A percentile compares a stretch with the other conserved stretches of the same genome.
phyloP scores from a whole-genome alignment of 2,797 vertebrate species.

The Sarcoramphus papa region DNA sequence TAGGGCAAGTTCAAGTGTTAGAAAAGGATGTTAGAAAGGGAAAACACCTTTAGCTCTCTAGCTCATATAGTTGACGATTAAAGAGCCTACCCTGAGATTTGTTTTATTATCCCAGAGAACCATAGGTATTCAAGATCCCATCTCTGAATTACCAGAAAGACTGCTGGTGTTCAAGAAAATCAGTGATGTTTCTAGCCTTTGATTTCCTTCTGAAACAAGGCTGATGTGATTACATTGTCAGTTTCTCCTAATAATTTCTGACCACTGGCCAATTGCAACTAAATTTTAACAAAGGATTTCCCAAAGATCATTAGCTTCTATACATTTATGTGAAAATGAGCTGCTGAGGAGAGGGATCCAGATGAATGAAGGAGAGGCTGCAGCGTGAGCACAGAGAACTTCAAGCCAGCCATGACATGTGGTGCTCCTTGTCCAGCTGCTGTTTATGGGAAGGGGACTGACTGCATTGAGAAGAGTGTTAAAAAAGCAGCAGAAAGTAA shows the following conservation, averaged over 20 bases:
- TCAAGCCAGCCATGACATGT: fast-evolving
- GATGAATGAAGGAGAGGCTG: not conserved
- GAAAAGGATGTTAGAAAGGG: not conserved
- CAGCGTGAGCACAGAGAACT: not conserved
- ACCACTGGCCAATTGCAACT: not conserved
- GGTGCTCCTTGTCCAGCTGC: not conserved
- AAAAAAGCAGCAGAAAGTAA: not conserved
- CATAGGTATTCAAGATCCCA: not conserved
- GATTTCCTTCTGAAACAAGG: not conserved
- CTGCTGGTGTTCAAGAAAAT: not conserved
- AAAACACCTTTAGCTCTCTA: not conserved
- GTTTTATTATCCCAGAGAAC: not conserved
- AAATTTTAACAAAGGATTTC: not conserved
- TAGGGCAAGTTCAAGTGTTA: not conserved
- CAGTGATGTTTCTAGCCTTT: not conserved
- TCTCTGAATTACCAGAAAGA: not conserved
- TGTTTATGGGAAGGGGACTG: not conserved
- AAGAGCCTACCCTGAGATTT: not conserved
- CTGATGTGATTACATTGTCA: not conserved
- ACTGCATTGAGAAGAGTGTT: not conserved
- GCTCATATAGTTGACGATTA: not conserved
- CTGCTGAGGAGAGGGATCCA: not conserved
- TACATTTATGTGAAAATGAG: not conserved
- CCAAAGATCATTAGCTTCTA: not conserved
- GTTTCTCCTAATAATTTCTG: not conserved